Evolutionary conservation across 37 sponge, comb jelly and placozoan genomes (phyloP).

Genomic region (Spongia lamella): DNA sequence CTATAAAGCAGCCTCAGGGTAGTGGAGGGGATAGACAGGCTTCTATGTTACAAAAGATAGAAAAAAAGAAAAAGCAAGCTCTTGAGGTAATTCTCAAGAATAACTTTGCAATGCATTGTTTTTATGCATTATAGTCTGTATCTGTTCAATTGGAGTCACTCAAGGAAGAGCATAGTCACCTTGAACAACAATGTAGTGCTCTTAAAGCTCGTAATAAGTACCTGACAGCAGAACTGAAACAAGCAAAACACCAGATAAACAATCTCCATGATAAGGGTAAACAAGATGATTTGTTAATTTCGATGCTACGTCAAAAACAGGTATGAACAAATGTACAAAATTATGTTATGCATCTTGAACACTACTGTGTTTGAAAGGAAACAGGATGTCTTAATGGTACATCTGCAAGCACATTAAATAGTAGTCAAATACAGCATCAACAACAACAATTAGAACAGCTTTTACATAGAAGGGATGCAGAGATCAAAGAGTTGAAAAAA

Average conservation of each 20-base stretch:
- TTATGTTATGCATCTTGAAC: no score
- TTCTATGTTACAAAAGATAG: slow-evolving; percentile 46
- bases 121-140: not conserved
- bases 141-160: slow-evolving; percentile 45
- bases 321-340: no score
- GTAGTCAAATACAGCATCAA: no score
- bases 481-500: not conserved
- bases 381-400: no score
- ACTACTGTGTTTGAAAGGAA: no score
- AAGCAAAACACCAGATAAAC: slow-evolving; percentile 17
- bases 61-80: slow-evolving; percentile 32
- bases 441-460: no score
- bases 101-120: not conserved
- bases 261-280: slow-evolving; percentile 2
- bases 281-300: not conserved
- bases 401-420: no score
- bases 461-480: slow-evolving; percentile 6
- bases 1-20: not conserved
- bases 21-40: slow-evolving; percentile 41
- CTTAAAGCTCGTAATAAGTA: slow-evolving; percentile 73
- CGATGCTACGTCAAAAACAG: no score
- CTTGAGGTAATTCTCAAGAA: slow-evolving; percentile 21
- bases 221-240: slow-evolving; percentile 54
- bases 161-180: slow-evolving; percentile 20
- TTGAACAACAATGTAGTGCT: slow-evolving; percentile 52